Conservation (phyloP, 1,140 invertebrate species). For the Aleiodes sp. region DNA sequence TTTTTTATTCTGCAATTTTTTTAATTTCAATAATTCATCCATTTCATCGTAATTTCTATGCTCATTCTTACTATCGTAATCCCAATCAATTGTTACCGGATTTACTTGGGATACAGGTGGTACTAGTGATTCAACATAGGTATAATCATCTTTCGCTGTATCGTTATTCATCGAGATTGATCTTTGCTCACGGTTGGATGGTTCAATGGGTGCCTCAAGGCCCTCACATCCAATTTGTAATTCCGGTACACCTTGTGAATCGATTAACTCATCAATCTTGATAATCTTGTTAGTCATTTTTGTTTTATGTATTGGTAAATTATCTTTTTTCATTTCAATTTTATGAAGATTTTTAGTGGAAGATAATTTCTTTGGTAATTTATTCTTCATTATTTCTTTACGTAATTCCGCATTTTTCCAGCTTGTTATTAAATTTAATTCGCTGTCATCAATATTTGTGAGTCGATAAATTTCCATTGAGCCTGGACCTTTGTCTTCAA, state of each 20-base stretch:
- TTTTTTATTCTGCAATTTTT: slow-evolving; percentile 34
- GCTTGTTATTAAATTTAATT: not conserved
- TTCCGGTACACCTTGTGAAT: slow-evolving; percentile 49
- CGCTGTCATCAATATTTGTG: not conserved
- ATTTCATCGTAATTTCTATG: slow-evolving; percentile 48
- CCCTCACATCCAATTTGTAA: slow-evolving; percentile 57
- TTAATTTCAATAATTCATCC: slow-evolving; percentile 53
- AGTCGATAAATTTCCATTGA: not conserved
- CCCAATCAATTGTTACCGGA: slow-evolving; percentile 42
- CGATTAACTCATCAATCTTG: slow-evolving; percentile 23
- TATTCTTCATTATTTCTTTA: not conserved
- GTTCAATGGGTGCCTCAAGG: slow-evolving; percentile 39
- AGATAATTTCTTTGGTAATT: not conserved
- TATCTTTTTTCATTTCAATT: not conserved
- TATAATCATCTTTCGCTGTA: not conserved
- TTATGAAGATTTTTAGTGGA: not conserved
- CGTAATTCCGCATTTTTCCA: not conserved
- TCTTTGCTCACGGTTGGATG: not conserved
- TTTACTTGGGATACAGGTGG: slow-evolving; percentile 28
- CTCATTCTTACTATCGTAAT: slow-evolving; percentile 33
- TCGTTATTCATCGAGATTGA: slow-evolving; percentile 33
- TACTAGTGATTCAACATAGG: slow-evolving; percentile 13
- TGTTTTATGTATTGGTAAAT: not conserved
- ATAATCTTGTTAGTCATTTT: not conserved
- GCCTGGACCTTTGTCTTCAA: not conserved